These are phyloP conservation scores for Cremastinae sp. DNA, from an alignment of 2,888 invertebrate genomes.

Conservation along the genomic window DNA sequence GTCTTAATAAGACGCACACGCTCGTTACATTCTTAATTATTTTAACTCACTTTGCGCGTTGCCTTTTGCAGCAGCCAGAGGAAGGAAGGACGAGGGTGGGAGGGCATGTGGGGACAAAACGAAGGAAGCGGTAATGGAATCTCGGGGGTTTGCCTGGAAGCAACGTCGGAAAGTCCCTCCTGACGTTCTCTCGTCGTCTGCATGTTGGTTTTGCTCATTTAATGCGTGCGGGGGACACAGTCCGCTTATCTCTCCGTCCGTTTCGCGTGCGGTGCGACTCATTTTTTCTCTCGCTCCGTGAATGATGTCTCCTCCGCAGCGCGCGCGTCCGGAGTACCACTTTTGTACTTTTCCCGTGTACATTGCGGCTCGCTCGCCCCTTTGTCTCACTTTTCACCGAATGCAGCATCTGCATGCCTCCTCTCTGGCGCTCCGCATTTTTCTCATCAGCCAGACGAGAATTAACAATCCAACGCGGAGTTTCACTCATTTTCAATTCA, in stretches of 20 bases:
- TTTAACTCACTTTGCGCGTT: slow-evolving; percentile 45
- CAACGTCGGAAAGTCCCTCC: slow-evolving; percentile 24
- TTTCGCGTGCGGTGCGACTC: slow-evolving; percentile 47
- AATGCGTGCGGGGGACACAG: slow-evolving; percentile 41
- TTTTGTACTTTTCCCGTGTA: slow-evolving; percentile 59
- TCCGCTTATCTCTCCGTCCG: slow-evolving; percentile 55
- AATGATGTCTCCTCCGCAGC: slow-evolving; percentile 19
- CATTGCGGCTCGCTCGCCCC: slow-evolving; percentile 41
- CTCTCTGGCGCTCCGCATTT: too few relatives aligned
- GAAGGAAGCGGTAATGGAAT: slow-evolving; percentile 55
- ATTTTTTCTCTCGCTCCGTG: slow-evolving; percentile 47
- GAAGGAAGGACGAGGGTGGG: slow-evolving; percentile 26
- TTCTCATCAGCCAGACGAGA: too few relatives aligned
- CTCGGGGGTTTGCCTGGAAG: slow-evolving; percentile 30
- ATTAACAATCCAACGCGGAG: too few relatives aligned
- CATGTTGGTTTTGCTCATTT: slow-evolving; percentile 10
- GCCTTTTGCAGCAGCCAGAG: slow-evolving; percentile 53
- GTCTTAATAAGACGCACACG: slow-evolving; percentile 40
- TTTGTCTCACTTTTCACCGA: slow-evolving; percentile 53
- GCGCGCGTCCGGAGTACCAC: slow-evolving; percentile 28
- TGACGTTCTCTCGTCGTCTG: slow-evolving; percentile 6
- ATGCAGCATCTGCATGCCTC: too few relatives aligned
- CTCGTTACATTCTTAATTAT: slow-evolving; percentile 55
- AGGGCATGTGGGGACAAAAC: background rate
- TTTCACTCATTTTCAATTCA: too few relatives aligned